These are phyloP conservation scores for Sylvicola cinctus DNA, from an alignment of 2,888 invertebrate genomes.

Conservation along the genomic window DNA sequence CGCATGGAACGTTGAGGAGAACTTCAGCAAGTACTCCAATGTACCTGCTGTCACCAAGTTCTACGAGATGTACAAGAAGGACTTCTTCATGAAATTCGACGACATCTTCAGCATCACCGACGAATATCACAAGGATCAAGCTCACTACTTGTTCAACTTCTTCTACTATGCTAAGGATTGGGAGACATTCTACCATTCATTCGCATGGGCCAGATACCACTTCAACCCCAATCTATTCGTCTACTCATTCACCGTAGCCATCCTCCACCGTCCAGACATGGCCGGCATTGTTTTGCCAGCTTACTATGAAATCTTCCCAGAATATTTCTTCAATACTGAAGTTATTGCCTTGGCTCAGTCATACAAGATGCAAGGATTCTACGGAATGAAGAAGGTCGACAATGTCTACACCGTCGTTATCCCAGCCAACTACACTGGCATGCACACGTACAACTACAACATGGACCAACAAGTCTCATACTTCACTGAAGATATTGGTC, in stretches of 20 bases:
- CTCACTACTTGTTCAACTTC: slow-evolving; percentile 38
- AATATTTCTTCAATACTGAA: slow-evolving; percentile 40
- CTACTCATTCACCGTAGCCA: slow-evolving; percentile 38
- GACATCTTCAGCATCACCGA: slow-evolving; percentile 40
- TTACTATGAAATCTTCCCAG: slow-evolving; percentile 38
- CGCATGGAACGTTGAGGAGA: slow-evolving; percentile 33
- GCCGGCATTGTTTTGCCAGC: slow-evolving; percentile 31
- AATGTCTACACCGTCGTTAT: slow-evolving; percentile 35
- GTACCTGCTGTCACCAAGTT: slow-evolving; percentile 35
- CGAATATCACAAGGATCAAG: slow-evolving; percentile 31
- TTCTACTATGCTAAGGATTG: slow-evolving; percentile 50
- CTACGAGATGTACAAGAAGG: slow-evolving; percentile 29
- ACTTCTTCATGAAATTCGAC: slow-evolving; percentile 33
- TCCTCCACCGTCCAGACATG: slow-evolving; percentile 31
- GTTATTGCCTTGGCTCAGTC: slow-evolving; percentile 37
- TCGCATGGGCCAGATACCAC: slow-evolving; percentile 41
- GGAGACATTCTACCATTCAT: slow-evolving; percentile 45
- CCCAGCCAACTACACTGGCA: slow-evolving; percentile 45
- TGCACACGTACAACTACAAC: too few relatives aligned
- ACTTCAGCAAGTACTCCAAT: too few relatives aligned
- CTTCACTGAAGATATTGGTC: slow-evolving; percentile 48
- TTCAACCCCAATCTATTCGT: slow-evolving; percentile 50
- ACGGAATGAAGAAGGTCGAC: slow-evolving; percentile 25
- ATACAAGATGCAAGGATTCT: slow-evolving; percentile 37
- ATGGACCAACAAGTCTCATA: slow-evolving; percentile 38